These are phyloP conservation scores for Corythornis madagascariensis DNA, from an alignment of 2,113 vertebrate genomes.

Conservation along the genomic window DNA sequence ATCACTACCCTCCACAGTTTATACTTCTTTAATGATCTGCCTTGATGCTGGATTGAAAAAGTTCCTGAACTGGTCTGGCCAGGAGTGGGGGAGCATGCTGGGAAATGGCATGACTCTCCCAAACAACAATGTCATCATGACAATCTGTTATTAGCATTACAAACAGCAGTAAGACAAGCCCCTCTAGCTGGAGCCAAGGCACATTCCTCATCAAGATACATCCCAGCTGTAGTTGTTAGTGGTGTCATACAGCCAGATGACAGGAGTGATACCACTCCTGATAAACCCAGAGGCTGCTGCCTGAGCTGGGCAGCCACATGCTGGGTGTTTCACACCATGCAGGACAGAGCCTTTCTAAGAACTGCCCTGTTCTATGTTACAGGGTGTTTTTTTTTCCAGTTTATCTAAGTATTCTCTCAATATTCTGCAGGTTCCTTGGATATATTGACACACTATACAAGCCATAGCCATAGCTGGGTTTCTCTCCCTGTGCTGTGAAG, in stretches of 20 bases:
- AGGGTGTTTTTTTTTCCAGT: background rate
- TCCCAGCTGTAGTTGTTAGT: background rate
- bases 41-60: background rate
- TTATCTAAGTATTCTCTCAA: background rate
- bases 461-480: background rate
- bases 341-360: background rate
- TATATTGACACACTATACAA: accelerated
- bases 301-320: background rate
- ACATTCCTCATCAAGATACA: background rate
- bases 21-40: background rate
- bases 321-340: background rate
- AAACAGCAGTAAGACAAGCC: background rate
- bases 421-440: background rate
- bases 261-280: background rate
- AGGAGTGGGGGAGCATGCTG: background rate
- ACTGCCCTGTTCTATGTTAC: background rate
- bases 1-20: background rate
- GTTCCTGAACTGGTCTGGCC: background rate
- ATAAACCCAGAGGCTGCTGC: background rate
- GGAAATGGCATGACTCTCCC: background rate
- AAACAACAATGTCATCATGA: background rate
- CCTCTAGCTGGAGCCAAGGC: background rate
- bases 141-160: background rate
- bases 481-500: background rate
- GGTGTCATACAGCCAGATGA: background rate